Base-by-base conservation (phyloP, 2,888 invertebrate genomes). In the Polydrusus cervinus region DNA sequence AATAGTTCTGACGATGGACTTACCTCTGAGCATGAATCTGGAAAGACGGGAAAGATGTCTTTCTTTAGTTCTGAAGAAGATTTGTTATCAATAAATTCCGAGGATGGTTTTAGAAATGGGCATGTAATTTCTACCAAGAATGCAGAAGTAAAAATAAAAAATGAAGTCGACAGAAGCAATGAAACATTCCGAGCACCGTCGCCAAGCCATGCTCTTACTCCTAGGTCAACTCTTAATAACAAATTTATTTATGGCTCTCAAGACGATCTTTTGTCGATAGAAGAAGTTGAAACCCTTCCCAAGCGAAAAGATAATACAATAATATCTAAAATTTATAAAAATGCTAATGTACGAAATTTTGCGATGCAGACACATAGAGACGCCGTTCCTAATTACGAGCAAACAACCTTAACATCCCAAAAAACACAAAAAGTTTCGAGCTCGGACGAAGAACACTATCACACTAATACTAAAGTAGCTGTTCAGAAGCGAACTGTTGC, bases 311-410 rank as follows among this genome's bases (percentile, higher is more conserved):
- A 84, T 72, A 84, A 84, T 66, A 84, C 84, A 0, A 64, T 83
- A 38, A 83, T 84, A 34, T 82, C 80, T 1, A 83, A 82, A 72
- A 83, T 83, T 64, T 84, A 84, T 62, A 78, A 81, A 30, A 80
- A 83, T 71, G 81, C 82, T 10, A 75, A 79, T 16, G 84, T 83
- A 7, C 67, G 82, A 18, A 81, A 78, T 53, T 82, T 82, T 71
- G 84, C 82, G 1, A 65, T 83, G 34, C 74, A 76, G 14, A 83
- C 77, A 11, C 71, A 81, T 49, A 79, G 81, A 43, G 80, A 82
- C 8, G 66, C 75, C 30, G 77, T 82, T n/a, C 81, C 82, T 0
- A 34, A 51, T 8, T 45, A 62, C 43, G 53, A 66, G 25, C 16
- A 43, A 34, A 53, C 38, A 43, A 34, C 53, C 11, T 38, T 9